Conservation (phyloP, 2,888 invertebrate genomes). For the Pseudococcus viburni region DNA sequence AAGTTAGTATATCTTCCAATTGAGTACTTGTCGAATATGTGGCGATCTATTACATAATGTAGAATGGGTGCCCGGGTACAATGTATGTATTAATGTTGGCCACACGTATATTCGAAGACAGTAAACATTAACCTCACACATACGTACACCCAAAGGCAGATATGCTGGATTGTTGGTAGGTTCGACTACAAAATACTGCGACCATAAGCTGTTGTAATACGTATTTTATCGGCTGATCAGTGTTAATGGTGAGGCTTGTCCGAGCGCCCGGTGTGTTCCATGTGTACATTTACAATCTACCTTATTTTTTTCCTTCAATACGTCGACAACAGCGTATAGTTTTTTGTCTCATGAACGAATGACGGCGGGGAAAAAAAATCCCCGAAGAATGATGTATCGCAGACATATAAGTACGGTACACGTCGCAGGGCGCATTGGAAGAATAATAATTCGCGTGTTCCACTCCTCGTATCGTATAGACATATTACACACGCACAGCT, state of each 20-base stretch:
- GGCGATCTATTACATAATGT: no score
- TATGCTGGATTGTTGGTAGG: no score
- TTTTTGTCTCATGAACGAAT: neutral
- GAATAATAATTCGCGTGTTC: slow-evolving; percentile 17
- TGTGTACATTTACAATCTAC: neutral
- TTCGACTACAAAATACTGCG: neutral
- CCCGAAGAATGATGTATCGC: neutral
- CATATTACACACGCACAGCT: neutral
- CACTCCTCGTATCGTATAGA: neutral
- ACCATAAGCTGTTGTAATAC: neutral
- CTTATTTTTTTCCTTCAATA: neutral
- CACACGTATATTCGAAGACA: no score
- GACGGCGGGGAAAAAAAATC: neutral
- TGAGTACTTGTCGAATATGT: no score
- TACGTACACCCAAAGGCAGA: neutral
- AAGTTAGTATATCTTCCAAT: no score
- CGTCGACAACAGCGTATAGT: neutral
- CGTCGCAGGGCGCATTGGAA: neutral
- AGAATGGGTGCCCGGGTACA: no score
- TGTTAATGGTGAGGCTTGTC: slow-evolving; percentile 33
- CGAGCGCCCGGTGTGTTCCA: neutral
- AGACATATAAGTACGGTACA: neutral
- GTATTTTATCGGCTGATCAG: slow-evolving; percentile 31
- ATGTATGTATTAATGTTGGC: no score
- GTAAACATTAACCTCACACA: neutral